phyloP scores from a whole-genome alignment of 2,113 vertebrate species.

The Oncorhynchus mykiss region DNA sequence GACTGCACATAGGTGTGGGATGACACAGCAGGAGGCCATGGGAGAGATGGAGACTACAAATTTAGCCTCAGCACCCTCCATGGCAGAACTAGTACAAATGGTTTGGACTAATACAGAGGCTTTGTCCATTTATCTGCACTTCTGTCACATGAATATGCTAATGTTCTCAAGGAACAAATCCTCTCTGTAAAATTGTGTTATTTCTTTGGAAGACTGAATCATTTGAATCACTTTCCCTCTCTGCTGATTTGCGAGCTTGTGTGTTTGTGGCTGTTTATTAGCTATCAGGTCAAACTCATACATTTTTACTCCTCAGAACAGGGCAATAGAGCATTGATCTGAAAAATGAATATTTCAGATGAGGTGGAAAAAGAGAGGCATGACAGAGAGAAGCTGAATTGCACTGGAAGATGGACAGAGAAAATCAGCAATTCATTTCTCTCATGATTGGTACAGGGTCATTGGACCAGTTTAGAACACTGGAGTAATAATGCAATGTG shows the following conservation, averaged over 20 bases:
- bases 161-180: neutral
- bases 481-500: too few species aligned
- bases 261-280: conserved; percentile 37
- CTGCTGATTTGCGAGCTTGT: neutral
- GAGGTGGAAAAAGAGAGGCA: too few species aligned
- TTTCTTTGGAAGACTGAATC: conserved; percentile 32
- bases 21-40: neutral
- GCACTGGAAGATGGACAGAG: too few species aligned
- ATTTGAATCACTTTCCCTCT: conserved; percentile 38
- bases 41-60: neutral
- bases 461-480: too few species aligned
- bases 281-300: conserved; percentile 24
- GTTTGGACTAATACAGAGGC: neutral
- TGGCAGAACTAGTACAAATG: neutral
- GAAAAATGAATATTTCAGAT: too few species aligned
- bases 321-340: too few species aligned
- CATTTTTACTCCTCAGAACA: too few species aligned
- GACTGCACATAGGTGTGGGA: neutral
- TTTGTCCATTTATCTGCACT: conserved; percentile 22
- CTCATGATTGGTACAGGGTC: too few species aligned
- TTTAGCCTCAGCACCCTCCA: neutral
- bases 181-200: conserved; percentile 17
- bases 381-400: too few species aligned
- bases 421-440: too few species aligned
- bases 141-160: conserved; percentile 7